phyloP scores from a whole-genome alignment of 2,888 invertebrate species.

The Ophioninae sp. region DNA sequence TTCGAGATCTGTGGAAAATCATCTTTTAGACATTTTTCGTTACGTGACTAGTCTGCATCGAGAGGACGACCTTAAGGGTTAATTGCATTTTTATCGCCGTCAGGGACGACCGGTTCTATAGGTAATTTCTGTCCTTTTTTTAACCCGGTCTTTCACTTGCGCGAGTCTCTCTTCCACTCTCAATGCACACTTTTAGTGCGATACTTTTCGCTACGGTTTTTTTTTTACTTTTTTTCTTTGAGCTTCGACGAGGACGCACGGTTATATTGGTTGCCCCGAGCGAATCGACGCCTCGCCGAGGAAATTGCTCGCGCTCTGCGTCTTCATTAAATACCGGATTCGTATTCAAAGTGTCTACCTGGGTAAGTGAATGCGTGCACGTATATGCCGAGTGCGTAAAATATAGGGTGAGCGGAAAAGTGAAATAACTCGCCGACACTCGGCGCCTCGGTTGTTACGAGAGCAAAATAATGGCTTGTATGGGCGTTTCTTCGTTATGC shows the following conservation, averaged over 20 bases:
- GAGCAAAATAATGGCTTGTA: constrained; percentile 35
- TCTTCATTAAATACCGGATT: constrained; percentile 64
- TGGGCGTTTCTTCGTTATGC: constrained; percentile 52
- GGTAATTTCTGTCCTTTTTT: constrained; percentile 38
- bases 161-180: constrained; percentile 43
- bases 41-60: too few species aligned
- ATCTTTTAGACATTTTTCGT: too few species aligned
- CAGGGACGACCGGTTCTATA: constrained; percentile 60
- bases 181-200: constrained; percentile 32
- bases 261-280: constrained; percentile 53
- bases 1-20: background rate
- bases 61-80: constrained; percentile 55
- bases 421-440: constrained; percentile 62
- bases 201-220: constrained; percentile 28
- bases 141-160: constrained; percentile 33
- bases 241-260: constrained; percentile 36
- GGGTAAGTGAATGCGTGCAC: constrained; percentile 25
- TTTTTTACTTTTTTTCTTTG: constrained; percentile 35
- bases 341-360: constrained; percentile 43
- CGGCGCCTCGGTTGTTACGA: constrained; percentile 27
- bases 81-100: constrained; percentile 64
- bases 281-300: constrained; percentile 51
- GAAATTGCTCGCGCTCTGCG: constrained; percentile 58
- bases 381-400: constrained; percentile 22
- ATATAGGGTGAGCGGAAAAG: constrained; percentile 34